Evolutionary conservation across 2,888 invertebrate genomes (phyloP), one percentile per base, ranked within the genome.

Genomic region (Lucinisca nassula): DNA sequence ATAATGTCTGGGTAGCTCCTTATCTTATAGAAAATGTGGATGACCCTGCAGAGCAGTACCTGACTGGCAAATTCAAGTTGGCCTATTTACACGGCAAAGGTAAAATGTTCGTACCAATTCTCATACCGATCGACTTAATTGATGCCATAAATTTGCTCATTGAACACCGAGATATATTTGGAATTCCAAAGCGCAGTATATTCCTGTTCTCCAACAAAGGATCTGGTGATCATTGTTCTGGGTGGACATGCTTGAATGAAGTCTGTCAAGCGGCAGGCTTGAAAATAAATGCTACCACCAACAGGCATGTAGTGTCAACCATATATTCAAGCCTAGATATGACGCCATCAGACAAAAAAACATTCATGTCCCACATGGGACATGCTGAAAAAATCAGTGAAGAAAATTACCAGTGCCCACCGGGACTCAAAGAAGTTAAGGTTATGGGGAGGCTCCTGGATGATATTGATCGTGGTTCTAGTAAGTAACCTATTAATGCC

Each of bases 401-500:
- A 58, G 84, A 90, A 3, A 91, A 91, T 70, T 91, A 91, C 74
- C 84, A 88, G 58, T 88, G 89, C 58, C 91, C 90, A 24, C 78
- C 74, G 17, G 91, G 90, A 35, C 21, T 90, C 0, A 38, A 67
- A 37, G 83, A 86, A 40, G 77, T 90, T 6, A 27, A 30, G 14
- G 87, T 89, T 1, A 88, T 91, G 90, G 90, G 82, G 27, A 77
- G 75, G 49, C 38, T 90, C 35, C 85, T 90, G 27, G 82, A 49
- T 35, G 2, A 82, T 24, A 45, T 55, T 32, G 81, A 84, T 30
- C 73, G 80, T 67, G 84, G 82, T 82, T 76, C 10, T 45, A 17
- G 45, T 45, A 45, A 45, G 45, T 45, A 45, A 45, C 45, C 45
- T 45, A 17, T 45, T 45, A 45, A n/a, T n/a, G n/a, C n/a, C n/a